Percentiles rank a stretch among this genome's conserved stretches.
These are phyloP conservation scores for Orientallactaga bullata DNA, from an alignment of 2,113 vertebrate species.

Conservation along the genomic window DNA sequence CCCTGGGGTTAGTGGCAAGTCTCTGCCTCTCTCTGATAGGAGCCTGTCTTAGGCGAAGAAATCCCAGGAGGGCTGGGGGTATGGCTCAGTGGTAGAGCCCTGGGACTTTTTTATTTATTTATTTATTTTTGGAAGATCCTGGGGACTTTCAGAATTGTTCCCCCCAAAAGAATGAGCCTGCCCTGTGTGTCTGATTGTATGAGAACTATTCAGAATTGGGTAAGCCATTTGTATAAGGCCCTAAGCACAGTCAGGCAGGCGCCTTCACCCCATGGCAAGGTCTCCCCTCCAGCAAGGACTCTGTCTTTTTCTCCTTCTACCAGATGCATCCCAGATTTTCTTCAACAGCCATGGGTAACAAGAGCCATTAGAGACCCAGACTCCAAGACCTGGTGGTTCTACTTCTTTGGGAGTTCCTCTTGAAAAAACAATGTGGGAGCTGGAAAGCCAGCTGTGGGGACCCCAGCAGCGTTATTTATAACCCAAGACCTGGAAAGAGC, in stretches of 20 bases:
- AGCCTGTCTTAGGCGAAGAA: not conserved
- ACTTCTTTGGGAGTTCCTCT: not conserved
- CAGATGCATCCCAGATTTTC: not conserved
- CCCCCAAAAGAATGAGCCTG: not conserved
- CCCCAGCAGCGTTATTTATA: not conserved
- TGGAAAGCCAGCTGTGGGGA: not conserved
- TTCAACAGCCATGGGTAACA: rapidly evolving
- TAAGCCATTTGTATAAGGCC: not conserved
- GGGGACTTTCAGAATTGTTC: not conserved
- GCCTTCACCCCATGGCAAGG: rapidly evolving
- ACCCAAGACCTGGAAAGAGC: not conserved
- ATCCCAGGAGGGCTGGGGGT: not conserved
- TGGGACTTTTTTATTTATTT: not conserved
- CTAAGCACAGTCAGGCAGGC: too few relatives aligned
- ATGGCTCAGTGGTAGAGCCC: not conserved
- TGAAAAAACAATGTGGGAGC: not conserved
- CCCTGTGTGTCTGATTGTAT: rapidly evolving
- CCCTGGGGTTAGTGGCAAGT: not conserved
- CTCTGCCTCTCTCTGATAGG: not conserved
- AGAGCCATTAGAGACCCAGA: rapidly evolving
- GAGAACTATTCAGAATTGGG: rapidly evolving
- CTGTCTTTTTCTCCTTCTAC: rapidly evolving
- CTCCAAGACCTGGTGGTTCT: not conserved
- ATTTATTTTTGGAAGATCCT: not conserved
- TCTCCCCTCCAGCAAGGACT: rapidly evolving